Evolutionary conservation across 2,113 vertebrate species (phyloP), one percentile per base, ranked within the genome.

Genomic region (Phylloscopus whistleri): DNA sequence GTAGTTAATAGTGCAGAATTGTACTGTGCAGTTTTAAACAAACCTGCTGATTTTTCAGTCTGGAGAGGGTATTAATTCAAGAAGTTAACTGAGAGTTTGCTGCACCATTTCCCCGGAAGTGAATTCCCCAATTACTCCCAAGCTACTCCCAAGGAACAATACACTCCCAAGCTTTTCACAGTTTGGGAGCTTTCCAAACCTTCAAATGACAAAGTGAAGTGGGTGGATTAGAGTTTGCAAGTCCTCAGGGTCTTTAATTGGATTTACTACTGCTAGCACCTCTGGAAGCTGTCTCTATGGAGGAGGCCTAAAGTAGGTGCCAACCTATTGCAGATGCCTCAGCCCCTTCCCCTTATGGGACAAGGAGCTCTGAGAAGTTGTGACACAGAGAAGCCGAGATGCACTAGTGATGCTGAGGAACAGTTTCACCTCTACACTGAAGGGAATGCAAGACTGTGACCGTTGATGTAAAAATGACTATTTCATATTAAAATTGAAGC

Each of bases 401-500:
- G 33, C 27, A 17, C 6, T 8, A 11, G 19, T 4, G 13, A 31
- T 79, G 33, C 33, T 73, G 67, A 88, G 55, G n/a, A 85, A 24
- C 24, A n/a, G n/a, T 60, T 83, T 60, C 51, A 69, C 31, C 28
- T 87, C 33, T 35, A 8, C 6, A 8, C 17, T n/a, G 67, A 80
- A 66, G 33, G 15, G 23, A 86, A 73, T 31, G 37, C 15, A 35
- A 55, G 75, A 52, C 3, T 5, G 58, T 39, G 79, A 33, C 22
- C 48, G 41, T 19, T 66, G 68, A 67, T 77, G 39, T 59, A 74
- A 90, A 92, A 92, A 73, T 80, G 9, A 44, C 52, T 70, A 24
- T 48, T 89, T 82, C 16, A 26, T 48, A 89, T 41, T 51, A 70
- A 72, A 87, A 41, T n/a, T 55, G 58, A 96, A 94, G 73, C 8